These are phyloP conservation scores for Halesus radiatus DNA, from an alignment of 1,140 invertebrate genomes.

Conservation along the genomic window DNA sequence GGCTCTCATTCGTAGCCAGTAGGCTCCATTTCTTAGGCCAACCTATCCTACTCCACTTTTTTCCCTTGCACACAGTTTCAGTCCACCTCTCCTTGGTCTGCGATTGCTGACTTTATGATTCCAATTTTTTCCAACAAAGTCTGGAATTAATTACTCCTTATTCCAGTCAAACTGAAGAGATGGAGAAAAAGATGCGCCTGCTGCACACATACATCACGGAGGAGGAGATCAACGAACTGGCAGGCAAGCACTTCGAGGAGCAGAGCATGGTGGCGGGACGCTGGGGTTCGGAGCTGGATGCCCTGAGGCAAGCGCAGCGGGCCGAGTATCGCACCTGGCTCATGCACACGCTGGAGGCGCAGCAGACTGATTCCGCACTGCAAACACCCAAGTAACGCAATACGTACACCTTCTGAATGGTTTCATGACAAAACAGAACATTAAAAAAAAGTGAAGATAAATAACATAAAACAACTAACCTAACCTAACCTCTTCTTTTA, in stretches of 20 bases:
- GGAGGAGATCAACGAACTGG: conserved; percentile 83
- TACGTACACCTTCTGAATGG: no score
- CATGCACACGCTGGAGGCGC: conserved; percentile 79
- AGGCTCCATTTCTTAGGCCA: no score
- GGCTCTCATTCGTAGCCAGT: no score
- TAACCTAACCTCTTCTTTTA: no score
- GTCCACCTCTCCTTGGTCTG: no score
- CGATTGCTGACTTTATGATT: no score
- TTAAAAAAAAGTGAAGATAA: no score
- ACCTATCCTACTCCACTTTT: no score
- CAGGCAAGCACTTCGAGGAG: conserved; percentile 83
- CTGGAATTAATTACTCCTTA: neutral
- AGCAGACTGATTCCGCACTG: conserved; percentile 71
- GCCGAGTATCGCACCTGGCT: conserved; percentile 84
- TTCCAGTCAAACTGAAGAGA: conserved; percentile 82
- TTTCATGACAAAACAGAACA: no score
- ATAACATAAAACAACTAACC: no score
- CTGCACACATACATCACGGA: conserved; percentile 78
- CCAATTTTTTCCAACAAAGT: no score
- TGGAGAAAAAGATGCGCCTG: conserved; percentile 79
- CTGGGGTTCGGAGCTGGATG: conserved; percentile 83
- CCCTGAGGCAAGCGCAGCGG: conserved; percentile 80
- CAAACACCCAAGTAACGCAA: conserved; percentile 70
- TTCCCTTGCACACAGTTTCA: no score
- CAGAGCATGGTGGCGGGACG: conserved; percentile 81